Evolutionary conservation across 2,888 invertebrate species (phyloP), one percentile per base, ranked within the genome.

Genomic region (Poecilobothrus nobilitatus): DNA sequence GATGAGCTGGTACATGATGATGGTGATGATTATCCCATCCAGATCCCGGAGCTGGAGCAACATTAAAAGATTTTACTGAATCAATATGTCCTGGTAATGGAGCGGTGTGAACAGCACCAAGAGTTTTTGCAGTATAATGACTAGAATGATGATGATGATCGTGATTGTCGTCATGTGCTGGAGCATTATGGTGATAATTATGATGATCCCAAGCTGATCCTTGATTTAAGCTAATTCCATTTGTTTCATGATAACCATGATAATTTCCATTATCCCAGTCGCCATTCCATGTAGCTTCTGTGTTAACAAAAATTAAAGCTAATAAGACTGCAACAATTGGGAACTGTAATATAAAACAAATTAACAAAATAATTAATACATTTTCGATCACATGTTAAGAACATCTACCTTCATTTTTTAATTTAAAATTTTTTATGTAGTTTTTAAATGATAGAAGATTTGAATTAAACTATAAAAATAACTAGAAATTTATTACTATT

Each of bases 11-110:
- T 27, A 5, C 27, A 27, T 27, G 27, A 27, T 27, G 27, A 27
- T 27, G 27, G 5, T 27, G 27, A 27, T 27, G 27, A 27, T 27
- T 2, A 27, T 27, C 27, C 27, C 27, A 27, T 27, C 27, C 27
- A 2, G 5, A 78, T 63, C 79, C 79, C 21, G 77, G 70, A 68
- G 78, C 73, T 22, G 79, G 78, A 64, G 79, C 79, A 18, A 76
- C 77, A 72, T 79, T 79, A 4, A 78, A 70, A 62, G 79, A 27
- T 27, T 27, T 27, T 27, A 27, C 27, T 27, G 27, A 27, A 77
- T 22, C 79, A 78, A 67, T 76, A 21, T 78, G 78, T 33, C 78
- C 78, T 65, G 79, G 79, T 64, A 73, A 75, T 18, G 78, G 77
- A 68, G 76, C 76, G 71, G 75, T 78, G 77, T 78, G 71, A 77